Conservation (phyloP, 2,113 vertebrate species). For the Crotophaga sulcirostris region DNA sequence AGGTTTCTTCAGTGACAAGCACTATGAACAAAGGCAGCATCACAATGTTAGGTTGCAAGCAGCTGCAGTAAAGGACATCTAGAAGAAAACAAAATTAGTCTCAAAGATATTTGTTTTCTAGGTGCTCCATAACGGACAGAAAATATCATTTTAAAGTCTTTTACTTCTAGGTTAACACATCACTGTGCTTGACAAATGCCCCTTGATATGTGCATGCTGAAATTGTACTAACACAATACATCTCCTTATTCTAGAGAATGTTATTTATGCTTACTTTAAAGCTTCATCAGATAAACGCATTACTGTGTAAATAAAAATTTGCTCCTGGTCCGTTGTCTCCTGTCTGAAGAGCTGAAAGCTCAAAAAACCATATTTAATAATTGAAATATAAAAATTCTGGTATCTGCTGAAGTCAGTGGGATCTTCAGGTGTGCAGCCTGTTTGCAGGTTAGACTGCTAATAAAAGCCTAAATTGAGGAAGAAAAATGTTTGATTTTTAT, state of each 20-base stretch:
- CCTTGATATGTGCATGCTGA: not conserved
- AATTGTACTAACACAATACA: not conserved
- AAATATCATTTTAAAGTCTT: not conserved
- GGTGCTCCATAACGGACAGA: not conserved
- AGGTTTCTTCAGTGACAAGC: not conserved
- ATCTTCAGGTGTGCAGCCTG: not conserved
- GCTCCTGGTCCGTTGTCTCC: not conserved
- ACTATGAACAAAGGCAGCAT: not conserved
- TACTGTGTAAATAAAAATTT: not conserved
- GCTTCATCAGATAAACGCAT: not conserved
- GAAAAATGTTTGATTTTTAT: not conserved
- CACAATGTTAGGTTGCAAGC: not conserved
- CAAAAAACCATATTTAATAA: not conserved
- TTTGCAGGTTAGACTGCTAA: not conserved
- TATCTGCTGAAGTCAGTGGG: not conserved
- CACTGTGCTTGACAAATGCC: not conserved
- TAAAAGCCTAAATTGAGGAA: fast-evolving
- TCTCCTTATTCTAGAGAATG: not conserved
- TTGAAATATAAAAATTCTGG: not conserved
- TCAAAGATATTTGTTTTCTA: not conserved
- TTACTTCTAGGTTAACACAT: not conserved
- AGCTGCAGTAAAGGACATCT: not conserved
- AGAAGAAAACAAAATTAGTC: not conserved
- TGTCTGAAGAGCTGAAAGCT: not conserved
- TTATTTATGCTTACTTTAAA: not conserved